These are phyloP conservation scores for Sinonovacula constricta DNA, from an alignment of 1,140 invertebrate species.

Conservation along the genomic window DNA sequence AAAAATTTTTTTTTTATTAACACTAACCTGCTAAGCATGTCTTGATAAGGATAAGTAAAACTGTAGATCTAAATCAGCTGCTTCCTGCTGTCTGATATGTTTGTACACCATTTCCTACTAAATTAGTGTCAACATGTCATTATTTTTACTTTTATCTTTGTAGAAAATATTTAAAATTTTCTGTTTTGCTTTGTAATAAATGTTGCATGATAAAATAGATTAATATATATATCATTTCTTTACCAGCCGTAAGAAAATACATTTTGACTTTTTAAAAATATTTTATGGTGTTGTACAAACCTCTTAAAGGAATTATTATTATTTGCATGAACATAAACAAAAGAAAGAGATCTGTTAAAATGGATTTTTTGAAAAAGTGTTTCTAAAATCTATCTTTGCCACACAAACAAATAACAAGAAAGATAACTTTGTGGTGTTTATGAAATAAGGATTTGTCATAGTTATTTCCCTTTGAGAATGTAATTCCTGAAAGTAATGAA, in stretches of 20 bases:
- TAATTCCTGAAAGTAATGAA: no score
- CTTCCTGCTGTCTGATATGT: no score
- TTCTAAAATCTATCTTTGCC: neutral
- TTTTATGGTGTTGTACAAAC: neutral
- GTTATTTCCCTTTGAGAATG: no score
- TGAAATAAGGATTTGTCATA: no score
- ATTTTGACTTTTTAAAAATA: neutral
- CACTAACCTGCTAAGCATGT: no score
- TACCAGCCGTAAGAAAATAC: neutral
- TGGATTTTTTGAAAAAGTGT: neutral
- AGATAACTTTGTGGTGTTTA: neutral
- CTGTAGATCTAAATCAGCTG: no score
- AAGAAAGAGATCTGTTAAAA: neutral
- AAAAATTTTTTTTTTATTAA: no score
- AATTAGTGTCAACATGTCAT: no score
- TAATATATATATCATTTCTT: neutral
- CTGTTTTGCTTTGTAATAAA: neutral
- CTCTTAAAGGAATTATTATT: slow-evolving; percentile 1
- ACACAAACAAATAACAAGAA: neutral
- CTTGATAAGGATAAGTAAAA: no score
- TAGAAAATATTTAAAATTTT: no score
- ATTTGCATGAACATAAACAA: neutral
- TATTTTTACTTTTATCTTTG: no score
- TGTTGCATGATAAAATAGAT: neutral
- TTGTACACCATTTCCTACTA: no score